phyloP scores from a whole-genome alignment of 2,113 vertebrate genomes.

The Aphyosemion australe region DNA sequence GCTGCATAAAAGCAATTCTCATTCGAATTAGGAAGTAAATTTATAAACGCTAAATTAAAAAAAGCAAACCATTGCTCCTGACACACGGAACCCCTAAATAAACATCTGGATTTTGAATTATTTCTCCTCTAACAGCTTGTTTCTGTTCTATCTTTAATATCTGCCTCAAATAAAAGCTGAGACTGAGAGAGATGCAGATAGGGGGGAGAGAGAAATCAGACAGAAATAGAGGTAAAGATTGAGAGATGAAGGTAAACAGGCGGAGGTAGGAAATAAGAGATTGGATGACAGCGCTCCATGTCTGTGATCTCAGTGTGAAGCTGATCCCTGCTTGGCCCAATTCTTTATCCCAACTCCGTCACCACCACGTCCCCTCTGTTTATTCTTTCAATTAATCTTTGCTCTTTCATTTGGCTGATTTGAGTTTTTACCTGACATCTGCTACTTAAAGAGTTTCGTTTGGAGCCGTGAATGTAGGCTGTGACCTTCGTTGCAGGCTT shows the following conservation, averaged over 20 bases:
- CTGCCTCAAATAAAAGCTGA: constrained; percentile 24
- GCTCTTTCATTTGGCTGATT: constrained; percentile 9
- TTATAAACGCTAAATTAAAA: neutral
- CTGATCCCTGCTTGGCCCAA: constrained; percentile 69
- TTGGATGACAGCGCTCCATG: constrained; percentile 30
- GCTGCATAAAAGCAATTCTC: no score
- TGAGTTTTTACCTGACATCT: neutral
- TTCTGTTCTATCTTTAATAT: constrained; percentile 42
- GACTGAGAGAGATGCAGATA: constrained; percentile 15
- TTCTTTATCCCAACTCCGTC: constrained; percentile 46
- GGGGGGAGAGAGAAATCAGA: constrained; percentile 27
- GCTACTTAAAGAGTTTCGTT: constrained; percentile 15
- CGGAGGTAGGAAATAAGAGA: constrained; percentile 27
- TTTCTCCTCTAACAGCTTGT: constrained; percentile 28
- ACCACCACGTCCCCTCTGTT: constrained; percentile 8
- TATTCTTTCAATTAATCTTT: constrained; percentile 14
- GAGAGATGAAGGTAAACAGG: constrained; percentile 52
- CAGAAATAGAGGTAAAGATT: constrained; percentile 55
- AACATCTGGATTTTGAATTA: constrained; percentile 41
- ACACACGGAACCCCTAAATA: constrained; percentile 37
- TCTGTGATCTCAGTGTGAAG: constrained; percentile 59
- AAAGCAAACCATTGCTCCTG: constrained; percentile 28
- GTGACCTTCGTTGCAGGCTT: constrained; percentile 14
- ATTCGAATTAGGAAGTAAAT: neutral
- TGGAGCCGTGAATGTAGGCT: constrained; percentile 16